Base-by-base conservation (phyloP, 2,888 invertebrate genomes). In the Nemotelus pantherinus region DNA sequence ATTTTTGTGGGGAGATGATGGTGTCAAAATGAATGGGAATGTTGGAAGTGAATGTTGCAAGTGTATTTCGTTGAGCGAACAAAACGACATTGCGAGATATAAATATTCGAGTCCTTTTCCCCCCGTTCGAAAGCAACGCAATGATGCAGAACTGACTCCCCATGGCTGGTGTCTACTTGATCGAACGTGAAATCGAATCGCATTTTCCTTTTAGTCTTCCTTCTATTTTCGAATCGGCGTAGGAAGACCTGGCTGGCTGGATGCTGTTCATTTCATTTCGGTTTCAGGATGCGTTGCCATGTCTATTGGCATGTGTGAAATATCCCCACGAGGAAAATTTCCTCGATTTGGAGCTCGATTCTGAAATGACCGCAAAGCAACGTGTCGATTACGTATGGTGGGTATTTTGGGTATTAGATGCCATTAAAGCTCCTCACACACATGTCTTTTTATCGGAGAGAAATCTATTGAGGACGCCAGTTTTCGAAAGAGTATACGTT, bases 231-330 rank as follows among this genome's bases (percentile, higher is more conserved):
- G 10, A 57, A 9, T 57, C 25, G 25, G 57, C 25, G n/a, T 2
- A 25, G 57, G 4, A 25, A 57, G 57, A 57, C 10, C 25, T 57
- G 57, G 63, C n/a, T 45, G 25, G 25, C 25, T 58, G 41, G 60
- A 47, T 72, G 72, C 53, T 74, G 76, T 71, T 76, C 78, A 78
- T 76, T 76, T 76, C 76, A 76, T 78, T 76, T 71, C 64, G 53
- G 60, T 57, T 67, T 63, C 10, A 64, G 47, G 71, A 76, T 63
- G 4, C 4, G 25, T 25, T 25, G 4, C 25, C 58, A 58, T 45
- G 10, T 65, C 65, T 50, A 53, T 57, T 25, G 48, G 44, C 43
- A 48, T 25, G 39, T 25, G 44, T 55, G 39, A 25, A 55, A 4
- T 1, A 55, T 58, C 44, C 44, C 70, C 70, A 2, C 6, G 70